These are phyloP conservation scores for Apotomis turbidana DNA, from an alignment of 2,888 invertebrate genomes.

Conservation along the genomic window DNA sequence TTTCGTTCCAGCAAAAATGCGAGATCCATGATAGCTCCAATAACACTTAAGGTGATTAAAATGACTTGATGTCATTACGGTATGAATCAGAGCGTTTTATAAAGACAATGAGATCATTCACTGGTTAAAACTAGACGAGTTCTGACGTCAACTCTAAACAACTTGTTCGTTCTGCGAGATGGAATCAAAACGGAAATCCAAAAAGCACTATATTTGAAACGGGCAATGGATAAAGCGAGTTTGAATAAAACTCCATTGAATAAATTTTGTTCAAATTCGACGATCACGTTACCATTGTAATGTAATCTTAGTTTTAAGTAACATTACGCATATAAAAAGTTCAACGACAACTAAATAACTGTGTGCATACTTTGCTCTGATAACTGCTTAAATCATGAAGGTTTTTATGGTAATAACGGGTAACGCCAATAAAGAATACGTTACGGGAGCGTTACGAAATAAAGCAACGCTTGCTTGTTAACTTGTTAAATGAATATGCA, in stretches of 20 bases:
- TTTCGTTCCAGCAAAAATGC: conserved; percentile 33
- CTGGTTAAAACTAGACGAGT: conserved; percentile 40
- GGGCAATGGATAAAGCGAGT: too few species aligned
- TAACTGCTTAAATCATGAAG: conserved; percentile 40
- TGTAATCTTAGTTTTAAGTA: neutral
- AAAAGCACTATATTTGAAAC: too few species aligned
- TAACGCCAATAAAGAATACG: conserved; percentile 35
- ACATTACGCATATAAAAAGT: conserved; percentile 34
- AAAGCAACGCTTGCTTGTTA: conserved; percentile 17
- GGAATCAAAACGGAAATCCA: neutral
- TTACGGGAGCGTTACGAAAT: conserved; percentile 39
- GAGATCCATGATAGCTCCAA: conserved; percentile 48
- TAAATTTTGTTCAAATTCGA: neutral
- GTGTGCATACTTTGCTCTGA: conserved; percentile 42
- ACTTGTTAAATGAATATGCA: conserved; percentile 32
- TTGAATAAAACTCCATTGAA: neutral
- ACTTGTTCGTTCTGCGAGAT: neutral
- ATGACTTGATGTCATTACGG: conserved; percentile 48
- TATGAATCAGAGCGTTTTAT: conserved; percentile 57
- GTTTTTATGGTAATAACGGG: conserved; percentile 37
- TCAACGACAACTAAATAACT: conserved; percentile 40
- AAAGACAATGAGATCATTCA: conserved; percentile 60
- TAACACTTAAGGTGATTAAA: conserved; percentile 52
- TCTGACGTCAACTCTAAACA: conserved; percentile 19
- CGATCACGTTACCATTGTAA: neutral